A percentile compares a stretch with the other conserved stretches of the same genome.
Evolutionary conservation across 2,113 vertebrate genomes (phyloP).

Genomic region (Hippocampus barbouri): DNA sequence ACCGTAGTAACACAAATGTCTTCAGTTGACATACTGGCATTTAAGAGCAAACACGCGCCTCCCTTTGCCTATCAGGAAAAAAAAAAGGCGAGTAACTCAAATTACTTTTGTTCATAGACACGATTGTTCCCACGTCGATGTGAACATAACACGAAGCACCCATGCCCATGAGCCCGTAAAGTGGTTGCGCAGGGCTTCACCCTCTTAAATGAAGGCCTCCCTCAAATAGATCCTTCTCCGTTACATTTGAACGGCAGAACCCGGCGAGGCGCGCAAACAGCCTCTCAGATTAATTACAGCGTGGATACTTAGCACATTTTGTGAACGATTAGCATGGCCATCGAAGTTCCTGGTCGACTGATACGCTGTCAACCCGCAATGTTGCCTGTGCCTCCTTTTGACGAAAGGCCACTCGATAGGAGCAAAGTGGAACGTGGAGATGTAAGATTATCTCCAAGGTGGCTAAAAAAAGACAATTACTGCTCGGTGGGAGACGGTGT

Average conservation of each 20-base stretch:
- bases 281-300: not conserved
- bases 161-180: no score
- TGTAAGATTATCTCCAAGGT: slow-evolving; percentile 39
- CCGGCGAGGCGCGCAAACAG: not conserved
- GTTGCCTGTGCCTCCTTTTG: not conserved
- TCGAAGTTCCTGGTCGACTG: not conserved
- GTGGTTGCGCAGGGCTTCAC: not conserved
- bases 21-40: not conserved
- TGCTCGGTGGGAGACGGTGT: slow-evolving; percentile 18
- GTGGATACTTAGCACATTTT: not conserved
- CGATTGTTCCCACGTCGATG: not conserved
- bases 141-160: not conserved
- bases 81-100: not conserved
- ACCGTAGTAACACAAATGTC: no score
- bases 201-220: not conserved
- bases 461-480: slow-evolving; percentile 39
- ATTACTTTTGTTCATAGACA: not conserved
- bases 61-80: not conserved
- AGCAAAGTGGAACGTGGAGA: slow-evolving; percentile 28
- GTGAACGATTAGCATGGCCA: not conserved
- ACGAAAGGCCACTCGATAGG: slow-evolving; percentile 32
- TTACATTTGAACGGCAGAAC: not conserved
- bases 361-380: not conserved
- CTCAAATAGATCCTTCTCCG: not conserved
- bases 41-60: no score